Evolutionary conservation across 2,888 invertebrate species (phyloP), one percentile per base, ranked within the genome.

Genomic region (Ctenicera cuprea): DNA sequence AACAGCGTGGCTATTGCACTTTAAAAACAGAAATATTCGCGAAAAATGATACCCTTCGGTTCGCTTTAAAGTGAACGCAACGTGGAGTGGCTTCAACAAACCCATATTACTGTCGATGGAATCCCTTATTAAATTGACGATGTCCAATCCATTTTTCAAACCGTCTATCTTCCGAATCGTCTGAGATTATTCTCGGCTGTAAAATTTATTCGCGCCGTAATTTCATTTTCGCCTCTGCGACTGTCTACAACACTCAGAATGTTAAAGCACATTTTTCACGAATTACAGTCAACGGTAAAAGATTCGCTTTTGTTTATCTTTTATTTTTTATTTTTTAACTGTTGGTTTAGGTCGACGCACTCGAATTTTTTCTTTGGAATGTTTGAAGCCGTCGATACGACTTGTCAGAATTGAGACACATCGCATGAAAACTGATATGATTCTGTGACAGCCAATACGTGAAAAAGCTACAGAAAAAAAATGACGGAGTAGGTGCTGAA

Each of bases 131-230:
- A 76, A 73, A 76, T 76, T 76, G 76, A 64, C 52, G 67, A 67
- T 73, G 76, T 73, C 67, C 73, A 73, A 76, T 76, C 71, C 73
- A 76, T 76, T 76, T 76, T 73, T 76, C 76, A 67, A 73, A 52
- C 66, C 70, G 76, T 73, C 76, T 76, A 70, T 73, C 70, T 76
- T 66, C 63, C 14, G 67, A 76, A 71, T 73, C 76, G 76, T 59
- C 73, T 61, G 62, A 76, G 76, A 76, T 74, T 71, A 71, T 71
- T 70, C 71, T 52, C 73, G 64, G 59, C 70, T 54, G 64, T 59
- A 63, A 76, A 76, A 76, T 76, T 76, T 76, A 76, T 76, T 70
- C 73, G 59, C 67, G 54, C 41, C 59, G 67, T 76, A 76, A 76
- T 76, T 76, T 76, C 76, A 76, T 76, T 76, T 73, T 64, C 75